Evolutionary conservation across 2,113 vertebrate genomes (phyloP).

Genomic region (Maccullochella peelii): DNA sequence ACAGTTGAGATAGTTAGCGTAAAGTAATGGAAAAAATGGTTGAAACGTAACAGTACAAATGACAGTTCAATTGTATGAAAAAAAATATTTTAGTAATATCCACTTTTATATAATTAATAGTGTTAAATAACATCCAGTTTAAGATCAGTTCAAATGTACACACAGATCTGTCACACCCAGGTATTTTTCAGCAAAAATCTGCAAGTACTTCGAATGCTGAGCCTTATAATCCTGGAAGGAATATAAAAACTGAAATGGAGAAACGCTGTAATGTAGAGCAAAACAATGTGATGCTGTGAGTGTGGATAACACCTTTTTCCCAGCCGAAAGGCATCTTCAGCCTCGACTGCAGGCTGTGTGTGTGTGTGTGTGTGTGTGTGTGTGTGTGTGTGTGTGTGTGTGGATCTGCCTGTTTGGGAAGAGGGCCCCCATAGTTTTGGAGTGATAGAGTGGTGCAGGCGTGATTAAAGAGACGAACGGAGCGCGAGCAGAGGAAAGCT

Average conservation of each 20-base stretch:
- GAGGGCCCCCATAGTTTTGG: constrained; percentile 21
- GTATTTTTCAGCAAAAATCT: not conserved
- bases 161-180: not conserved
- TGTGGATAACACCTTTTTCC: constrained; percentile 34
- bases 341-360: constrained; percentile 34
- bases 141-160: too few relatives aligned
- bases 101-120: not conserved
- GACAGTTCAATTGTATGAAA: not conserved
- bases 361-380: constrained; percentile 37
- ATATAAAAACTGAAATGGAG: not conserved
- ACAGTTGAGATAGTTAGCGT: too few relatives aligned
- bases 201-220: not conserved
- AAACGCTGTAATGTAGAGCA: not conserved
- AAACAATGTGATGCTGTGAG: constrained; percentile 4
- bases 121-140: not conserved
- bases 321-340: constrained; percentile 24
- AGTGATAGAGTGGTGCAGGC: constrained; percentile 53
- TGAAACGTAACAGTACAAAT: too few relatives aligned
- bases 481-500: constrained; percentile 58
- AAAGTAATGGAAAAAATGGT: too few relatives aligned
- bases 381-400: constrained; percentile 24
- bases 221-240: constrained; percentile 5
- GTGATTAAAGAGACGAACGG: constrained; percentile 61
- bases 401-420: constrained; percentile 43
- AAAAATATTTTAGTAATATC: not conserved